Percentiles rank a stretch among this genome's conserved stretches.
phyloP scores from a whole-genome alignment of 2,113 vertebrate genomes.

The Epinephelus lanceolatus region DNA sequence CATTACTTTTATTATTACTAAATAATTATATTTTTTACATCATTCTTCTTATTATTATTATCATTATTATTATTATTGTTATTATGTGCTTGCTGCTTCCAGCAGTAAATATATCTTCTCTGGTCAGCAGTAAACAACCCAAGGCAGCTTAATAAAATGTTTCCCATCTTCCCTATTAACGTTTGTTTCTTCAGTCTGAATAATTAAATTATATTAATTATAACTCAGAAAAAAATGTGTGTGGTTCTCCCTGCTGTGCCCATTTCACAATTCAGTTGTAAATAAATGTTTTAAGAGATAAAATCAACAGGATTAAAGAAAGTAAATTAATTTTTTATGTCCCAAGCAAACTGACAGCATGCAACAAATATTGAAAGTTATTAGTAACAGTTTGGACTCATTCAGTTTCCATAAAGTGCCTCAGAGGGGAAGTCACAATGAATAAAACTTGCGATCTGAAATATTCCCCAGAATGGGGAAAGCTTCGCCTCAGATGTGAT shows the following conservation, averaged over 20 bases:
- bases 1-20: conserved; percentile 1
- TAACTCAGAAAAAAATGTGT: conserved; percentile 4
- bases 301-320: neutral
- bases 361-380: conserved; percentile 41
- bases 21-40: neutral
- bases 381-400: conserved; percentile 32
- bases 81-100: neutral
- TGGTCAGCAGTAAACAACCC: neutral
- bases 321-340: neutral
- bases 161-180: conserved; percentile 17
- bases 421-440: conserved; percentile 47
- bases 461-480: conserved; percentile 4
- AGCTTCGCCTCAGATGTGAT: conserved; percentile 26
- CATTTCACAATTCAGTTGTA: conserved; percentile 13
- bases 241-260: neutral
- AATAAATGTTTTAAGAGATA: conserved; percentile 20
- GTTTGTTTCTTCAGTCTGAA: conserved; percentile 15
- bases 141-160: conserved; percentile 14
- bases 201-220: conserved; percentile 34
- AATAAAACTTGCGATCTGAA: conserved; percentile 24
- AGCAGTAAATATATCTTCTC: neutral
- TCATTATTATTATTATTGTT: conserved; percentile 20
- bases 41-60: conserved; percentile 7
- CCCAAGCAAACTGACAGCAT: conserved; percentile 16
- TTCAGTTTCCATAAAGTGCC: conserved; percentile 20